Percentiles rank a stretch among this genome's conserved stretches.
These are phyloP conservation scores for Rhineura floridana DNA, from an alignment of 2,113 vertebrate genomes.

Conservation along the genomic window DNA sequence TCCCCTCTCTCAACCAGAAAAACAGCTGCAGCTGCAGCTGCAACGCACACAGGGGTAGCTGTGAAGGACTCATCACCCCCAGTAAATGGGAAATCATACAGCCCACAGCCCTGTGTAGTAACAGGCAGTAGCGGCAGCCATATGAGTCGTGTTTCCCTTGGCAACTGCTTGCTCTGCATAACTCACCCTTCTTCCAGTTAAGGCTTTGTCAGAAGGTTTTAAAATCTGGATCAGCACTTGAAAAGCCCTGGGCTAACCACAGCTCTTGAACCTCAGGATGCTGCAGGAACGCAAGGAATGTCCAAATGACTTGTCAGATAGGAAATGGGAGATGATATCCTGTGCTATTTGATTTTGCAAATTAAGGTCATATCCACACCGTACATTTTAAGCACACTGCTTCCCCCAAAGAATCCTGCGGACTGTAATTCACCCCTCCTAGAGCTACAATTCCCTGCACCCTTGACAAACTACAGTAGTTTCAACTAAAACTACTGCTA, in stretches of 20 bases:
- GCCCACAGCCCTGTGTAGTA: not conserved
- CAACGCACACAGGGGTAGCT: not conserved
- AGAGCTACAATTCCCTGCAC: too few relatives aligned
- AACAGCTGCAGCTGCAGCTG: not conserved
- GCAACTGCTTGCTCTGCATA: constrained; percentile 7
- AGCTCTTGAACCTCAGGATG: not conserved
- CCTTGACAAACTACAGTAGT: too few relatives aligned
- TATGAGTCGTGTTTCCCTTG: not conserved
- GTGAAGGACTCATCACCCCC: not conserved
- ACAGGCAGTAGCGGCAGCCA: not conserved
- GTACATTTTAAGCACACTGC: too few relatives aligned
- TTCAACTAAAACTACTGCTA: too few relatives aligned
- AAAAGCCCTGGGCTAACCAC: not conserved
- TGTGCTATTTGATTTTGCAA: too few relatives aligned
- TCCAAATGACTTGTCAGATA: not conserved
- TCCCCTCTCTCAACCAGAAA: not conserved
- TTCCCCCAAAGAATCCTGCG: too few relatives aligned
- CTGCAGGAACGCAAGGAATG: not conserved
- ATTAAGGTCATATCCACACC: too few relatives aligned
- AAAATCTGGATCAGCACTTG: not conserved
- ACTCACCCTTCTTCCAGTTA: not conserved
- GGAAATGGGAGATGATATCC: not conserved
- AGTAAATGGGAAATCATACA: not conserved
- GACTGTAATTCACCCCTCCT: too few relatives aligned
- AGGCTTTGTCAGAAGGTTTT: not conserved